These are phyloP conservation scores for Palythoa heliodiscus DNA, from an alignment of 92 coral and sea anemone genomes.

Conservation along the genomic window DNA sequence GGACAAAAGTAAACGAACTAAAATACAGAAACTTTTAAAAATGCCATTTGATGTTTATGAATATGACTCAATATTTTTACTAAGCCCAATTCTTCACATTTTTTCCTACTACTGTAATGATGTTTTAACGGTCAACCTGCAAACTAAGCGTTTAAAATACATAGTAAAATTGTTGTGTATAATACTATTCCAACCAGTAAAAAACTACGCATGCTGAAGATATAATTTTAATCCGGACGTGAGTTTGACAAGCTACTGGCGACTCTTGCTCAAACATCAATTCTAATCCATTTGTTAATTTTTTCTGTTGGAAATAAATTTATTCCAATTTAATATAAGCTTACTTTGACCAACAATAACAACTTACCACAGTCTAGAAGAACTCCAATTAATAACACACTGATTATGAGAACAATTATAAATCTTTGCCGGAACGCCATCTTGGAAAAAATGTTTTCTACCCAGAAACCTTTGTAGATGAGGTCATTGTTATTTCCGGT, in stretches of 20 bases:
- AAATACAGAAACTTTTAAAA: no score
- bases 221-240: not conserved
- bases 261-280: not conserved
- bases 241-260: not conserved
- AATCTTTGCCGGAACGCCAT: constrained; percentile 57
- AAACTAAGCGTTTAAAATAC: no score
- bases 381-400: not conserved
- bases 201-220: not conserved
- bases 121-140: no score
- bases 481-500: constrained; percentile 70
- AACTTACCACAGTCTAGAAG: constrained; percentile 31
- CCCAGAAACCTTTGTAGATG: constrained; percentile 54
- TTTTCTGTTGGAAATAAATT: not conserved
- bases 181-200: not conserved
- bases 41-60: no score
- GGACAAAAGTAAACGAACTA: no score
- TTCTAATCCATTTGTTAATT: not conserved
- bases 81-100: no score
- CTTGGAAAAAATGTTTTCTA: constrained; percentile 30
- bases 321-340: not conserved
- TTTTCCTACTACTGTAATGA: no score
- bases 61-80: no score
- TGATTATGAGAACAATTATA: not conserved
- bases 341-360: not conserved
- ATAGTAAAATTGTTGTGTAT: not conserved